Evolutionary conservation across 2,113 vertebrate genomes (phyloP).

Genomic region (Carassius carassius): DNA sequence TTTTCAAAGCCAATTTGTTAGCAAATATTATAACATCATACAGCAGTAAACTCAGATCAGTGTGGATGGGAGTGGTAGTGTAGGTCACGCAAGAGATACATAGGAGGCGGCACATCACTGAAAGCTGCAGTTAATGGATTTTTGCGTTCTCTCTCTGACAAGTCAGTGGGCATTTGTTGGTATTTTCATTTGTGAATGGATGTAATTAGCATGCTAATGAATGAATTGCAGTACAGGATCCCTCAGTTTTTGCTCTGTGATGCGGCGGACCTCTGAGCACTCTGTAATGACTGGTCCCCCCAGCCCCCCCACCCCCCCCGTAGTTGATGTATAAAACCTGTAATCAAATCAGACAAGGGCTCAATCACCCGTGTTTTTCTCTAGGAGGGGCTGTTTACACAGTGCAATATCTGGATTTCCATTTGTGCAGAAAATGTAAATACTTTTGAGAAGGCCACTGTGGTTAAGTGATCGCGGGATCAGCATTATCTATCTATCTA

Average conservation of each 20-base stretch:
- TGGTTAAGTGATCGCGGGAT: constrained; percentile 47
- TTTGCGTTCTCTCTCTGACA: constrained; percentile 38
- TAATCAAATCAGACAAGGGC: constrained; percentile 63
- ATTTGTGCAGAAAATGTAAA: constrained; percentile 61
- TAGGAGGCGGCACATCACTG: constrained; percentile 23
- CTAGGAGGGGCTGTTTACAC: constrained; percentile 51
- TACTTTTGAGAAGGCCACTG: constrained; percentile 43
- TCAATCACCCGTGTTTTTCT: constrained; percentile 56
- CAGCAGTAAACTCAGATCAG: constrained; percentile 21
- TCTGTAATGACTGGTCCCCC: constrained; percentile 31
- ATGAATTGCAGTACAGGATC: constrained; percentile 51
- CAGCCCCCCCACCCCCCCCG: constrained; percentile 25
- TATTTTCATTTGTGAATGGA: constrained; percentile 59
- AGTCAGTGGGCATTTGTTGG: constrained; percentile 48
- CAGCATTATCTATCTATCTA: background rate
- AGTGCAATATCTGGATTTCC: constrained; percentile 52
- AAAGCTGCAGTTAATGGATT: constrained; percentile 37
- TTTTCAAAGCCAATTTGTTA: constrained; percentile 39
- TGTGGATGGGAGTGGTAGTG: constrained; percentile 40
- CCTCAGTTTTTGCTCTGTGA: constrained; percentile 45
- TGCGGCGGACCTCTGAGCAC: constrained; percentile 16
- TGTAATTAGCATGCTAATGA: constrained; percentile 59
- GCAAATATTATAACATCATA: constrained; percentile 45
- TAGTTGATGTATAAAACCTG: constrained; percentile 61
- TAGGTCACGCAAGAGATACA: constrained; percentile 37